A percentile compares a stretch with the other conserved stretches of the same genome.
Conservation (phyloP, 1,140 invertebrate genomes). For the Eupristina koningsbergeri region DNA sequence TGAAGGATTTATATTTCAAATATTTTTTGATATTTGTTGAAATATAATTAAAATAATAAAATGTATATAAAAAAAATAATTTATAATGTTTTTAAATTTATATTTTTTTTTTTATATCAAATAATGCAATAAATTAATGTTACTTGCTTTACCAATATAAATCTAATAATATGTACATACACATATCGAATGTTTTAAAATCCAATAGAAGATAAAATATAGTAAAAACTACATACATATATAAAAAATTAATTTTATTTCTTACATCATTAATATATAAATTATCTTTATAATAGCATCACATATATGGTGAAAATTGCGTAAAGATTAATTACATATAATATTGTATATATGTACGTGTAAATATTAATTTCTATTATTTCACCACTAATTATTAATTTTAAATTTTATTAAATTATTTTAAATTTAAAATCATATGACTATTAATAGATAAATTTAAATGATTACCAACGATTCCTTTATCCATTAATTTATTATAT, state of each 20-base stretch:
- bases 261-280: not conserved
- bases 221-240: too few species aligned
- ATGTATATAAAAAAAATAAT: not conserved
- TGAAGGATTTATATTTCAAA: not conserved
- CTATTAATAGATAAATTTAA: not conserved
- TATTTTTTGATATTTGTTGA: not conserved
- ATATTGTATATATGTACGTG: slow-evolving; percentile 31
- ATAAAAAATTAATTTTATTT: too few species aligned
- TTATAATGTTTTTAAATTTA: not conserved
- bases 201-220: too few species aligned
- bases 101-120: too few species aligned
- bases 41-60: not conserved
- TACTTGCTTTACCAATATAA: not conserved
- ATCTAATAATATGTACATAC: not conserved
- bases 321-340: not conserved
- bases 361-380: not conserved
- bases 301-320: not conserved
- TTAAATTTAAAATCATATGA: not conserved
- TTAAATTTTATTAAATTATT: not conserved
- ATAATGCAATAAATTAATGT: not conserved
- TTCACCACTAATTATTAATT: not conserved
- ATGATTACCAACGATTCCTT: not conserved
- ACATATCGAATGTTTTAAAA: not conserved
- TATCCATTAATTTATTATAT: not conserved
- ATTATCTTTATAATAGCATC: not conserved